These are phyloP conservation scores for Microplitis mediator DNA, from an alignment of 1,140 invertebrate species.

Conservation along the genomic window DNA sequence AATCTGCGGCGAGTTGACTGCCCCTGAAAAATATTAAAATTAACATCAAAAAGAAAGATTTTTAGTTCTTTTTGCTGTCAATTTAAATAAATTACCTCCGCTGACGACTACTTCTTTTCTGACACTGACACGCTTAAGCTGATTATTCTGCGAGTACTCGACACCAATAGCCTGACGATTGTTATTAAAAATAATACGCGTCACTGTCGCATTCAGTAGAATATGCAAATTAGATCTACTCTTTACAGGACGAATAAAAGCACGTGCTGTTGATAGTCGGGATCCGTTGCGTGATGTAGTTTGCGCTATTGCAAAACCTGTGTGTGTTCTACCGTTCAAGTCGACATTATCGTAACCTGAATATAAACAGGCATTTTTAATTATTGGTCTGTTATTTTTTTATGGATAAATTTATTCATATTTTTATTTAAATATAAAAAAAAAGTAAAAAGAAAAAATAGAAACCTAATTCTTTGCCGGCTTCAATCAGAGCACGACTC, in stretches of 20 bases:
- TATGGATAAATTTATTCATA: too few species aligned
- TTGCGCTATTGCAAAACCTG: conserved; percentile 84
- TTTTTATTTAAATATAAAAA: too few species aligned
- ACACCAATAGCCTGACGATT: conserved; percentile 74
- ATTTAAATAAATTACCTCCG: conserved; percentile 38
- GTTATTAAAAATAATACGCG: conserved; percentile 74
- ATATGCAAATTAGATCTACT: conserved; percentile 77
- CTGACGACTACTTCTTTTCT: conserved; percentile 71
- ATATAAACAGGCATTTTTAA: background rate
- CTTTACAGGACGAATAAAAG: conserved; percentile 81
- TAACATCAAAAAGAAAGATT: background rate
- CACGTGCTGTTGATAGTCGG: conserved; percentile 78
- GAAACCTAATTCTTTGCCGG: conserved; percentile 77
- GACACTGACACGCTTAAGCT: conserved; percentile 47
- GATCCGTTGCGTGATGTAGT: conserved; percentile 88
- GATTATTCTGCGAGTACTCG: conserved; percentile 68
- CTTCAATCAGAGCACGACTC: conserved; percentile 83
- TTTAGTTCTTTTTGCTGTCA: background rate
- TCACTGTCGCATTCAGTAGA: conserved; percentile 76
- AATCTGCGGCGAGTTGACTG: conserved; percentile 83
- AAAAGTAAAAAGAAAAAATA: background rate
- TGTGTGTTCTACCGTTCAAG: conserved; percentile 81
- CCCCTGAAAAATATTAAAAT: conserved; percentile 56
- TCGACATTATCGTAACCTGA: conserved; percentile 80
- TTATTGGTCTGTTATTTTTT: background rate